phyloP scores from a whole-genome alignment of 1,140 invertebrate species.

The Megathymus violae region DNA sequence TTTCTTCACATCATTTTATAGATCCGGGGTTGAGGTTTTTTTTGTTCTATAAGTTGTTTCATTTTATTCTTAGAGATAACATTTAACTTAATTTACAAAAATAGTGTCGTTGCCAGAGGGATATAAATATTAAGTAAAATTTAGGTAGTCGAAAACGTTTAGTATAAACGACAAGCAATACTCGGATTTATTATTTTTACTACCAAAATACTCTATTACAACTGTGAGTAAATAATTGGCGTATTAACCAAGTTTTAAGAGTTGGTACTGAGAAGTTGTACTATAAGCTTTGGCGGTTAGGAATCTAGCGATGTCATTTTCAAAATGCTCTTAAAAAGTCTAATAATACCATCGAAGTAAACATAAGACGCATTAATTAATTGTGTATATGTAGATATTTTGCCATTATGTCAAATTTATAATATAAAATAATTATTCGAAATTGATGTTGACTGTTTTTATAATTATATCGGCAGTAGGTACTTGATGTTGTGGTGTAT shows the following conservation, averaged over 20 bases:
- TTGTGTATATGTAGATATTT: conserved; percentile 82
- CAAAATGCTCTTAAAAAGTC: conserved; percentile 43
- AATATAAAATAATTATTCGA: conserved; percentile 80
- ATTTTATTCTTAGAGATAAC: conserved; percentile 46
- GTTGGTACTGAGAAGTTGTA: conserved; percentile 4
- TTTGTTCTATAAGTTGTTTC: conserved; percentile 47
- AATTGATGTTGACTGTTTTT: conserved; percentile 85
- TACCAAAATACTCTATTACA: conserved; percentile 72
- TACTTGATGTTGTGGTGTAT: conserved; percentile 85
- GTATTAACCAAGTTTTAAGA: conserved; percentile 17
- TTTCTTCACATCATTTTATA: conserved; percentile 50
- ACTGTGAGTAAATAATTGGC: conserved; percentile 32
- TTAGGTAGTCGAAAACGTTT: conserved; percentile 78
- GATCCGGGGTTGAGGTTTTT: conserved; percentile 41
- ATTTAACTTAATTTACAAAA: conserved; percentile 43
- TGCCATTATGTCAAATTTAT: conserved; percentile 78
- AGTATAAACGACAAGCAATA: conserved; percentile 82
- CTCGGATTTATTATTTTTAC: conserved; percentile 77
- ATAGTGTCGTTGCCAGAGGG: conserved; percentile 72
- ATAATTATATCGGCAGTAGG: conserved; percentile 83
- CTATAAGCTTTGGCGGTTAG: conserved; percentile 13
- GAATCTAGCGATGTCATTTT: conserved; percentile 38
- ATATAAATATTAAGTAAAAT: conserved; percentile 72
- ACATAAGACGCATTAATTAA: conserved; percentile 64
- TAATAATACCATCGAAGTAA: conserved; percentile 57